phyloP scores from a whole-genome alignment of 2,888 invertebrate genomes.

The Drosophila neonasuta region DNA sequence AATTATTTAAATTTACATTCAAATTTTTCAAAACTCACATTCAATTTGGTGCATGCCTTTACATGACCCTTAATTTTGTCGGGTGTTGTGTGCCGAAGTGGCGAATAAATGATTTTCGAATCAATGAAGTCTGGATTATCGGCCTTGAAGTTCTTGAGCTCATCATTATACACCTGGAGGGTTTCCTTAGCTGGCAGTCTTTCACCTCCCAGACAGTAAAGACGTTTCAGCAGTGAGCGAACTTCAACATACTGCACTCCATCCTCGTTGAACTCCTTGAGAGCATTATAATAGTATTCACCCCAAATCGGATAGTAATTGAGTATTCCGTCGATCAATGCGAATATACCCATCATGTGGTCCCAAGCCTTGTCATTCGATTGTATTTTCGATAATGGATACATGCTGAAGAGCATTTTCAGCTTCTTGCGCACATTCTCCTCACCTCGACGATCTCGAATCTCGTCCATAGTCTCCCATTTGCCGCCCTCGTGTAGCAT shows the following conservation, averaged over 20 bases:
- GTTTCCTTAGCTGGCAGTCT: conserved; percentile 83
- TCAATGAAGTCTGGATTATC: conserved; percentile 87
- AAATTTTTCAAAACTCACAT: conserved; percentile 35
- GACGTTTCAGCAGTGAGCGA: conserved; percentile 84
- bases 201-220: conserved; percentile 87
- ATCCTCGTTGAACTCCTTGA: conserved; percentile 85
- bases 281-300: conserved; percentile 86
- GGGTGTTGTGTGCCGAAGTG: conserved; percentile 83
- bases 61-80: conserved; percentile 82
- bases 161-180: conserved; percentile 84
- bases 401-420: conserved; percentile 84
- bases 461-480: conserved; percentile 65
- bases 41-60: conserved; percentile 65
- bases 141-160: conserved; percentile 84
- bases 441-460: conserved; percentile 61
- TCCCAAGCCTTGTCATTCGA: conserved; percentile 85
- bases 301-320: conserved; percentile 86
- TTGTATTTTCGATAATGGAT: conserved; percentile 82
- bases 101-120: conserved; percentile 87
- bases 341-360: conserved; percentile 84
- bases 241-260: conserved; percentile 88
- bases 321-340: conserved; percentile 83
- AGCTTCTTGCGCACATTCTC: conserved; percentile 83
- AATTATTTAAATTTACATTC: not conserved
- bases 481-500: conserved; percentile 28